phyloP scores from a whole-genome alignment of 37 sponge, comb jelly and placozoan species.

The Spongia lamella region DNA sequence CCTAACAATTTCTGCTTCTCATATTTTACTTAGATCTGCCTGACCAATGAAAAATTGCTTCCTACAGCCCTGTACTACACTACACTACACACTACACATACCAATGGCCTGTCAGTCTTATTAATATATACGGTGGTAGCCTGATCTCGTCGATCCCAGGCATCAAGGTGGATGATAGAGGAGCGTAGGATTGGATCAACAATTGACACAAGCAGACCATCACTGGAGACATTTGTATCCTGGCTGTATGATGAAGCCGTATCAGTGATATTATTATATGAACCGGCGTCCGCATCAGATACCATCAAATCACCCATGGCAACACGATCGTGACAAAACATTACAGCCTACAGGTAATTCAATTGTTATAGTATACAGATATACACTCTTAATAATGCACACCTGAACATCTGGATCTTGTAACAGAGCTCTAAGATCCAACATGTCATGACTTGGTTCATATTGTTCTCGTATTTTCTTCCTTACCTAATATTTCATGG shows the following conservation, averaged over 20 bases:
- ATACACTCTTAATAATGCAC: neutral
- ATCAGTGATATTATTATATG: slow-evolving; percentile 53
- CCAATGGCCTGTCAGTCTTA: slow-evolving; percentile 70
- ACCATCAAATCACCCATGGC: slow-evolving; percentile 67
- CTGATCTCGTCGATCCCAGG: slow-evolving; percentile 50
- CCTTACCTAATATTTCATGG: no score
- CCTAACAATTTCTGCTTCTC: no score
- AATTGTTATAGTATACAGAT: neutral
- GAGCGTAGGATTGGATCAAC: slow-evolving; percentile 33
- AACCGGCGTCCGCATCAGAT: slow-evolving; percentile 33
- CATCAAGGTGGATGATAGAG: slow-evolving; percentile 4
- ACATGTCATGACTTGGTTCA: slow-evolving; percentile 11
- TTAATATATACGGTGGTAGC: slow-evolving; percentile 63
- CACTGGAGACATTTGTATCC: no score
- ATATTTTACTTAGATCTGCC: no score
- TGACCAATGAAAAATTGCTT: no score
- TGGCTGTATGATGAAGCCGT: neutral
- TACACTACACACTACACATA: no score
- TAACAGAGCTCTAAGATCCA: slow-evolving; percentile 62
- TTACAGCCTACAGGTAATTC: slow-evolving; percentile 36
- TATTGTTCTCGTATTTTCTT: no score
- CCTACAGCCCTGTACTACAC: no score
- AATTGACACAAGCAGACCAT: neutral
- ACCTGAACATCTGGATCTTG: slow-evolving; percentile 71
- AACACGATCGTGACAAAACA: slow-evolving; percentile 84